Evolutionary conservation across 1,140 invertebrate species (phyloP), one percentile per base, ranked within the genome.

Genomic region (Schlechtendalia chinensis): DNA sequence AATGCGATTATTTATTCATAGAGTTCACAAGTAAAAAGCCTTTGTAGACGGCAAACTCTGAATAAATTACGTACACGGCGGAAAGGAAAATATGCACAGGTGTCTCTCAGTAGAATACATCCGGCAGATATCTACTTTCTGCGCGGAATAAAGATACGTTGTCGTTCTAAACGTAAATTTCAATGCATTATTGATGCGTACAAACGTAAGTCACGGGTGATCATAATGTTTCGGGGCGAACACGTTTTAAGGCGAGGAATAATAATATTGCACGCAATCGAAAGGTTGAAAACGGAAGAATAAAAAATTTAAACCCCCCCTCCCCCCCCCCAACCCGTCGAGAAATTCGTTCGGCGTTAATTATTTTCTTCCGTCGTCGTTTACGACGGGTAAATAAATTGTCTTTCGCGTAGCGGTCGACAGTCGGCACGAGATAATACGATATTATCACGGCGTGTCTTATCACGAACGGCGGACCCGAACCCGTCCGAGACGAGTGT

Each of bases 1-100:
- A 72, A 72, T 72, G 47, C n/a, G 47, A 72, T 72, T 72, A 72
- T 72, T 72, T 72, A 72, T 72, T 72, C 69, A 72, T 72, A 54
- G 69, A 54, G 69, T 72, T 72, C 69, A 72, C 69, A 29, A 72
- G 47, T 72, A 72, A 72, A n/a, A 72, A 72, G 47, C 69, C 69
- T 72, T 72, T 72, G 47, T 72, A 72, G 69, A 29, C 69, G 50
- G 24, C 69, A 54, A 72, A 72, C 69, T 72, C 29, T 72, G 69
- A 72, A 72, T 72, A 72, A 72, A 72, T 72, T 72, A 72, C 69
- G 16, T 53, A 71, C 47, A 71, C 50, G 50, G 17, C 24, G 24
- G 50, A 54, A 53, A 10, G 69, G 29, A 72, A 72, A 54, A 24
- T 39, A 8, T 39, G 47, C 24, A 29, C 47, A 54, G 47, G 69